phyloP scores from a whole-genome alignment of 2,797 vertebrate species.

The Hafferia zeledoni region DNA sequence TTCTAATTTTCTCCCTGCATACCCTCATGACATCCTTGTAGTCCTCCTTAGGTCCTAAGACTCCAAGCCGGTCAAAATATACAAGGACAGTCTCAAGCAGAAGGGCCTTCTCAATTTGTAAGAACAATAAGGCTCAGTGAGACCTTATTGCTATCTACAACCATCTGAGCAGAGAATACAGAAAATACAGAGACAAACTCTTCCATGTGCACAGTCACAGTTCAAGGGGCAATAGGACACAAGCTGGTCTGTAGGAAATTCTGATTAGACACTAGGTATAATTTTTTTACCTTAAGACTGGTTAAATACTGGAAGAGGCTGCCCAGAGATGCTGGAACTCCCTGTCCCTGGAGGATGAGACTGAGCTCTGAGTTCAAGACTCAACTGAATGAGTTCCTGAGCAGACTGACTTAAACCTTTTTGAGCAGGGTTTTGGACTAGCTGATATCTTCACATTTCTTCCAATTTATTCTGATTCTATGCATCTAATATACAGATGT shows the following conservation, averaged over 20 bases:
- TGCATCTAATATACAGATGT: background rate
- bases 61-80: no score
- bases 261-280: background rate
- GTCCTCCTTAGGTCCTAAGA: background rate
- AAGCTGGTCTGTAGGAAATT: background rate
- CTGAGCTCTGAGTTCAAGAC: background rate
- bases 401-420: background rate
- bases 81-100: background rate
- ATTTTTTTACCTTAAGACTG: background rate
- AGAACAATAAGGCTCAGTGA: background rate
- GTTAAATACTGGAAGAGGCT: background rate
- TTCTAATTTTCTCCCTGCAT: background rate
- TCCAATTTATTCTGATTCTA: background rate
- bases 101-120: background rate
- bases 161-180: background rate
- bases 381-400: background rate
- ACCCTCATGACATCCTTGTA: background rate
- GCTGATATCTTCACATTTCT: background rate
- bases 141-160: background rate
- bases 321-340: background rate
- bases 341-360: background rate
- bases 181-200: background rate
- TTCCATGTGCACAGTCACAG: rapidly evolving
- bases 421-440: background rate
- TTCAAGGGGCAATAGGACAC: background rate